A percentile compares a stretch with the other conserved stretches of the same genome.
These are phyloP conservation scores for Apodemia duryi DNA, from an alignment of 2,888 invertebrate species.

Conservation along the genomic window DNA sequence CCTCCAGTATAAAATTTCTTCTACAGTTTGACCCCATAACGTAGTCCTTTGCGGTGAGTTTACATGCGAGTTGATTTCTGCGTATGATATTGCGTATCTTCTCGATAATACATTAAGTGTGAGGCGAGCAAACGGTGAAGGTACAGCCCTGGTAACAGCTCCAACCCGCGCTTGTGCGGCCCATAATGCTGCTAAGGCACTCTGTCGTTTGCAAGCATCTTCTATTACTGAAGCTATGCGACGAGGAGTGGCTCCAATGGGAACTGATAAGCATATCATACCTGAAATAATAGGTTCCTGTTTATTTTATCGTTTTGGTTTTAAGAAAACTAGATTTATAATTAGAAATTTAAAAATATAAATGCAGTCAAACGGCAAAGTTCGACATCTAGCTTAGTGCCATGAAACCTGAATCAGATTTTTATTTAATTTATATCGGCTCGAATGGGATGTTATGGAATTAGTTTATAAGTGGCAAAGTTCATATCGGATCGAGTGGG, in stretches of 20 bases:
- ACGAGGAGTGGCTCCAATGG: constrained; percentile 70
- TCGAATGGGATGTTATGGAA: no score
- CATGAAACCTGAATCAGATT: no score
- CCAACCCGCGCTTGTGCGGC: constrained; percentile 68
- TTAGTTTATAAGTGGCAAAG: no score
- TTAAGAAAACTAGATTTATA: no score
- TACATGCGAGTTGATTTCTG: constrained; percentile 73
- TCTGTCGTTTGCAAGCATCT: constrained; percentile 63
- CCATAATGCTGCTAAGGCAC: constrained; percentile 76
- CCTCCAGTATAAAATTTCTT: constrained; percentile 83
- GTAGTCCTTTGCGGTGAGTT: constrained; percentile 68
- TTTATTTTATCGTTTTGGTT: background rate
- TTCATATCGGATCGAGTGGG: no score
- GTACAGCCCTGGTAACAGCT: constrained; percentile 81
- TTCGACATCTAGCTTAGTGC: no score
- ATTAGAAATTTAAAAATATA: no score
- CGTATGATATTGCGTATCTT: constrained; percentile 83
- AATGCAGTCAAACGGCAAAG: no score
- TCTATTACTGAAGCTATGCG: constrained; percentile 55
- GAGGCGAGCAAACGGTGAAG: constrained; percentile 70
- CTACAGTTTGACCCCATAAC: constrained; percentile 82
- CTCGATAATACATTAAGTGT: constrained; percentile 83
- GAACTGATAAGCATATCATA: constrained; percentile 82
- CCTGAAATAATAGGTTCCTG: constrained; percentile 56
- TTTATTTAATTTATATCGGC: no score